Evolutionary conservation across 2,797 vertebrate genomes (phyloP).

Genomic region (Atherinosoma microstoma): DNA sequence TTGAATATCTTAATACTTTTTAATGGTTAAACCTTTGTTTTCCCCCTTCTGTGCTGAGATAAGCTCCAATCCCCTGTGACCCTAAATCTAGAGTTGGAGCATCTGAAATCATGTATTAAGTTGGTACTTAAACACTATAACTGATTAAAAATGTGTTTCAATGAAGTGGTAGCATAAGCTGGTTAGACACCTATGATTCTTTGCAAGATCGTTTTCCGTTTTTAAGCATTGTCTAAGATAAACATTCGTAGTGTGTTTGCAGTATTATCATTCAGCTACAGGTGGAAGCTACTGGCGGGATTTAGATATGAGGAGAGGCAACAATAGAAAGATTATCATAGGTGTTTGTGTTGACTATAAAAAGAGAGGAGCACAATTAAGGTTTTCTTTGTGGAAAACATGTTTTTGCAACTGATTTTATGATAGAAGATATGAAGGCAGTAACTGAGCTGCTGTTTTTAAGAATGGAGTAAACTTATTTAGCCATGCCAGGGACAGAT

Average conservation of each 20-base stretch:
- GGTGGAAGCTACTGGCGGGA: background rate
- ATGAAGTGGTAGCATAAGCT: background rate
- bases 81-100: background rate
- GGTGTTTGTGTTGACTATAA: background rate
- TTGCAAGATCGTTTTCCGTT: background rate
- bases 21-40: background rate
- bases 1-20: background rate
- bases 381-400: too few relatives aligned
- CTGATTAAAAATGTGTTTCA: background rate
- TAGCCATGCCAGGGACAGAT: too few relatives aligned
- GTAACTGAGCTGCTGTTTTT: background rate
- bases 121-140: background rate
- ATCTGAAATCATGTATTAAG: background rate
- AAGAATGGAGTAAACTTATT: too few relatives aligned
- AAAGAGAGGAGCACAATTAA: too few relatives aligned
- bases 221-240: background rate
- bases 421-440: background rate
- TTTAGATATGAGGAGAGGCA: background rate
- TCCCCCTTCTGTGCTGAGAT: background rate
- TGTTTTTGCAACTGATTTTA: too few relatives aligned
- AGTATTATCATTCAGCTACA: background rate
- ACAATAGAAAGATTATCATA: background rate
- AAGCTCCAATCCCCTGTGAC: background rate
- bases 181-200: background rate
- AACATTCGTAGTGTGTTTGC: background rate